Evolutionary conservation across 2,797 vertebrate genomes (phyloP).

Genomic region (Ispidina lecontei): DNA sequence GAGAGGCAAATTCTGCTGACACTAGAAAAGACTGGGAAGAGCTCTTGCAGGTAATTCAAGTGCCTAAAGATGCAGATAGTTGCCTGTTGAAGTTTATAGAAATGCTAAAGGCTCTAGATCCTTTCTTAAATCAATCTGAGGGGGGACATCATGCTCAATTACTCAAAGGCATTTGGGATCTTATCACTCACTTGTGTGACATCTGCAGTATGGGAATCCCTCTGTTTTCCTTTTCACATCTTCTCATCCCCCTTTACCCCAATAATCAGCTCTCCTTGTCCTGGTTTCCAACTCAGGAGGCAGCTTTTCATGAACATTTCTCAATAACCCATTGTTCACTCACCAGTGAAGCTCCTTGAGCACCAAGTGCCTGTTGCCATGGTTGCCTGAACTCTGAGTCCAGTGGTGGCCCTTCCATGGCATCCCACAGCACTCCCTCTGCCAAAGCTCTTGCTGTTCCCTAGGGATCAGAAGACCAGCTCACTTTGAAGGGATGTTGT

Average conservation of each 20-base stretch:
- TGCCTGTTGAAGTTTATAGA: neutral
- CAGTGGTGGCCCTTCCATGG: neutral
- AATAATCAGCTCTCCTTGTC: neutral
- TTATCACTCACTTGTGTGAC: neutral
- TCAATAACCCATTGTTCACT: fast-evolving
- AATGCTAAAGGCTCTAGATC: neutral
- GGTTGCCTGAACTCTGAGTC: neutral
- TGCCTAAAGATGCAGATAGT: neutral
- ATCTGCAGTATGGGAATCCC: neutral
- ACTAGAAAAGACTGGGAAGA: neutral
- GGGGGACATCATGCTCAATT: neutral
- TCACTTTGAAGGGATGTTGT: neutral
- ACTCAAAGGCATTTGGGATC: neutral
- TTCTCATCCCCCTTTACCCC: neutral
- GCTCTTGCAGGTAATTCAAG: neutral
- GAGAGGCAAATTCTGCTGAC: neutral
- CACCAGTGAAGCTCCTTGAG: neutral
- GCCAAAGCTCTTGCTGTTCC: neutral
- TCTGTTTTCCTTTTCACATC: neutral
- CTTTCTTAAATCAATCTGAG: neutral
- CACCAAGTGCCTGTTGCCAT: neutral
- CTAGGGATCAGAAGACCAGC: neutral
- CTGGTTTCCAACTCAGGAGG: neutral
- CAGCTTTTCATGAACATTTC: neutral
- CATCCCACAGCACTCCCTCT: neutral